These are phyloP conservation scores for Apogon hyalosoma DNA, from an alignment of 2,797 vertebrate species.

Conservation along the genomic window DNA sequence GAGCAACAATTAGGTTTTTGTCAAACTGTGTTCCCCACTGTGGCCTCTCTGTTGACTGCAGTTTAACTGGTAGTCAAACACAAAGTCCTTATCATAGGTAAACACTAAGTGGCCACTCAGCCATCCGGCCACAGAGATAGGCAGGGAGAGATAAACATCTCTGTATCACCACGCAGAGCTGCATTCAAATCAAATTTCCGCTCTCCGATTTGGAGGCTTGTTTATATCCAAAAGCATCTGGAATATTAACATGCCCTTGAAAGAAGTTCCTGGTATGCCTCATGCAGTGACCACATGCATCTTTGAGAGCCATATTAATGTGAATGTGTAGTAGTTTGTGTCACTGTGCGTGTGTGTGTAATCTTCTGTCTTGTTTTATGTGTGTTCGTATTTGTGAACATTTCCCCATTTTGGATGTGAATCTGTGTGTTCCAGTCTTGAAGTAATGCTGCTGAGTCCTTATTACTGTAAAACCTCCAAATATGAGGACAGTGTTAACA, in stretches of 20 bases:
- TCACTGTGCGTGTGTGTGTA: constrained; percentile 4
- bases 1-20: constrained; percentile 44
- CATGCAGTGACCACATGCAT: constrained; percentile 70
- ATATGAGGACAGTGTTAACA: not conserved
- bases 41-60: constrained; percentile 66
- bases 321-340: constrained; percentile 28
- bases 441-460: not conserved
- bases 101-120: constrained; percentile 74
- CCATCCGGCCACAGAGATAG: constrained; percentile 69
- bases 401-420: constrained; percentile 17
- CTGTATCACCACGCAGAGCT: constrained; percentile 56
- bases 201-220: constrained; percentile 70
- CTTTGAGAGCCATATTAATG: constrained; percentile 52
- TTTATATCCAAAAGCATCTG: constrained; percentile 83
- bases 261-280: constrained; percentile 78
- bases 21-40: constrained; percentile 45
- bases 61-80: constrained; percentile 68
- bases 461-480: constrained; percentile 1
- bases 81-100: constrained; percentile 75
- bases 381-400: constrained; percentile 10
- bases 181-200: constrained; percentile 78
- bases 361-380: not conserved
- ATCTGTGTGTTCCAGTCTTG: not conserved
- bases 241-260: constrained; percentile 83
- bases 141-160: constrained; percentile 73